These are phyloP conservation scores for Vireo altiloquus DNA, from an alignment of 2,113 vertebrate species.

Conservation along the genomic window DNA sequence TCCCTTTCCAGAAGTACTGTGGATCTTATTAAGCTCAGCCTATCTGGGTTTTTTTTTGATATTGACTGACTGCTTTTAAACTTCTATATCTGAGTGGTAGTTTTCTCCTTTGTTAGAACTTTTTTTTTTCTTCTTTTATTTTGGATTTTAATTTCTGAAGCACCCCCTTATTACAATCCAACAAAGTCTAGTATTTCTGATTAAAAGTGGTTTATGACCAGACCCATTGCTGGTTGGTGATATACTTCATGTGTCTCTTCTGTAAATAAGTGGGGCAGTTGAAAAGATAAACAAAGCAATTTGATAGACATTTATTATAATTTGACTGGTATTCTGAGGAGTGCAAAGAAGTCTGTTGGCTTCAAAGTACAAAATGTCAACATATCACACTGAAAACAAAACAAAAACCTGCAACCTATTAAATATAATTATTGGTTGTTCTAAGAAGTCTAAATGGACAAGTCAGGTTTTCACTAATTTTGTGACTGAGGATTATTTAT, in stretches of 20 bases:
- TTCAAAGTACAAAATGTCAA: neutral
- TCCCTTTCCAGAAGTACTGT: neutral
- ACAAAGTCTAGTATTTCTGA: neutral
- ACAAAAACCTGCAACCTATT: rapidly evolving
- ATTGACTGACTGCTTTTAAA: neutral
- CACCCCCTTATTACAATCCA: neutral
- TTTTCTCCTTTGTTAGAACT: neutral
- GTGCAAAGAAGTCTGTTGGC: neutral
- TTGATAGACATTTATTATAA: neutral
- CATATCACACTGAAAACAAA: neutral
- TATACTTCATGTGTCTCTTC: neutral
- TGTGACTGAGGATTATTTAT: neutral
- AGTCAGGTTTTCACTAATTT: neutral
- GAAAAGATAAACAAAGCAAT: neutral
- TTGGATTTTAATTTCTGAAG: neutral
- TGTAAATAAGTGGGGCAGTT: neutral
- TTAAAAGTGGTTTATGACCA: neutral
- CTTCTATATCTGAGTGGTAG: neutral
- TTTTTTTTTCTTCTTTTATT: neutral
- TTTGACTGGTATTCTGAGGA: neutral
- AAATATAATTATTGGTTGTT: neutral
- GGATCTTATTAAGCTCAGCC: neutral
- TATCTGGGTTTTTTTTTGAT: neutral
- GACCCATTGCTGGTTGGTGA: neutral
- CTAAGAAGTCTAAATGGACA: neutral